These are phyloP conservation scores for Plagodis pulveraria DNA, from an alignment of 2,888 invertebrate genomes.

Conservation along the genomic window DNA sequence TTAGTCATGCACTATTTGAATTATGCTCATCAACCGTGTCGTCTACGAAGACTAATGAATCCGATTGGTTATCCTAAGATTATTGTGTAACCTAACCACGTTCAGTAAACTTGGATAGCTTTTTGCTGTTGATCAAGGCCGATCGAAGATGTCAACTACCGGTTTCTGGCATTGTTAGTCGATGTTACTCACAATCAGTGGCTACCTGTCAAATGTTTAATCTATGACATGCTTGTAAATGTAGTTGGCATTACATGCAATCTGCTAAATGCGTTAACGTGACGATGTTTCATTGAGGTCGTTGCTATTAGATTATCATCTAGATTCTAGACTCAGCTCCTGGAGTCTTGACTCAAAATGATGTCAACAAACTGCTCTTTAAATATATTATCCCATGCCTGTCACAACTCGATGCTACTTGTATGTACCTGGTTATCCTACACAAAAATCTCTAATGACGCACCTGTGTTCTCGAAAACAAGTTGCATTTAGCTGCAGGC, in stretches of 20 bases:
- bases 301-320: conserved; percentile 47
- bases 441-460: conserved; percentile 59
- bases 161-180: conserved; percentile 20
- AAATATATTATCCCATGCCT: conserved; percentile 45
- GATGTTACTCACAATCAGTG: conserved; percentile 16
- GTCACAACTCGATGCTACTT: conserved; percentile 23
- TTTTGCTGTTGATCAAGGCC: conserved; percentile 25
- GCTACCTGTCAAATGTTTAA: conserved; percentile 24
- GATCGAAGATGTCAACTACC: conserved; percentile 27
- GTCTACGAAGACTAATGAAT: conserved; percentile 35
- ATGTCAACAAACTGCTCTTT: conserved; percentile 42
- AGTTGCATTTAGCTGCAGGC: conserved; percentile 72
- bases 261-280: conserved; percentile 49
- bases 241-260: conserved; percentile 38
- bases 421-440: conserved; percentile 41
- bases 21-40: conserved; percentile 33
- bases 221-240: conserved; percentile 26
- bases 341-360: conserved; percentile 53
- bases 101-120: conserved; percentile 22
- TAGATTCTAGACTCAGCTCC: conserved; percentile 18
- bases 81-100: conserved; percentile 21
- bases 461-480: conserved; percentile 61
- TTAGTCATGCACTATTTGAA: conserved; percentile 55
- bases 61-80: conserved; percentile 35
- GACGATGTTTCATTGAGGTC: conserved; percentile 45